These are phyloP conservation scores for Argynnis bischoffii DNA, from an alignment of 2,888 invertebrate species.

Conservation along the genomic window DNA sequence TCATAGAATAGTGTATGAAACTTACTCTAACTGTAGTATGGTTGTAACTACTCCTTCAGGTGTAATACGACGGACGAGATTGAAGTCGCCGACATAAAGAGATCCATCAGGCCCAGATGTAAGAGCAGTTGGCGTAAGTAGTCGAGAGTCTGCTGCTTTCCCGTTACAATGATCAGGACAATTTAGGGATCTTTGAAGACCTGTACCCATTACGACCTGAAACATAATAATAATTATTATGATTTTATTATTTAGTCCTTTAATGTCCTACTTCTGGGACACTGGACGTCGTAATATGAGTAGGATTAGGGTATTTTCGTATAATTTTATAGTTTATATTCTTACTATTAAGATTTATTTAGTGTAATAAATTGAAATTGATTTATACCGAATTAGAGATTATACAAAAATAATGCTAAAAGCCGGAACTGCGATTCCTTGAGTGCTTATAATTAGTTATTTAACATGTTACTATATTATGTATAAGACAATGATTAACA, in stretches of 20 bases:
- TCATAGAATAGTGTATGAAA: conserved; percentile 29
- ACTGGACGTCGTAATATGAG: too few species aligned
- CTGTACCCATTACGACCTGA: conserved; percentile 95
- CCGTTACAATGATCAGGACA: conserved; percentile 95
- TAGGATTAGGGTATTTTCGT: too few species aligned
- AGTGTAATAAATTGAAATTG: too few species aligned
- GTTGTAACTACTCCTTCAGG: conserved; percentile 95
- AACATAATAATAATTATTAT: conserved; percentile 51
- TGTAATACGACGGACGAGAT: conserved; percentile 94
- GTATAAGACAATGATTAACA: too few species aligned
- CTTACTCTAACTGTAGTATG: conserved; percentile 91
- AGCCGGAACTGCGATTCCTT: too few species aligned
- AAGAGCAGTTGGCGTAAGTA: conserved; percentile 96
- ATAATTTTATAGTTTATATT: too few species aligned
- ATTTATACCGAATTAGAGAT: too few species aligned
- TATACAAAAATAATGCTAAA: too few species aligned
- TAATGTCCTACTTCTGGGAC: too few species aligned
- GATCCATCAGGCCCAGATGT: conserved; percentile 98
- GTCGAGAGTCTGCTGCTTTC: conserved; percentile 91
- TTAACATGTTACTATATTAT: too few species aligned
- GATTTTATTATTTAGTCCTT: neutral
- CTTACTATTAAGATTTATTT: too few species aligned
- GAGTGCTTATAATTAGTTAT: too few species aligned
- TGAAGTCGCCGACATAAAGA: conserved; percentile 98
- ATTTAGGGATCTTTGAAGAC: conserved; percentile 91